Base-by-base conservation (phyloP, 2,888 invertebrate species). In the Zaprionus obscuricornis region DNA sequence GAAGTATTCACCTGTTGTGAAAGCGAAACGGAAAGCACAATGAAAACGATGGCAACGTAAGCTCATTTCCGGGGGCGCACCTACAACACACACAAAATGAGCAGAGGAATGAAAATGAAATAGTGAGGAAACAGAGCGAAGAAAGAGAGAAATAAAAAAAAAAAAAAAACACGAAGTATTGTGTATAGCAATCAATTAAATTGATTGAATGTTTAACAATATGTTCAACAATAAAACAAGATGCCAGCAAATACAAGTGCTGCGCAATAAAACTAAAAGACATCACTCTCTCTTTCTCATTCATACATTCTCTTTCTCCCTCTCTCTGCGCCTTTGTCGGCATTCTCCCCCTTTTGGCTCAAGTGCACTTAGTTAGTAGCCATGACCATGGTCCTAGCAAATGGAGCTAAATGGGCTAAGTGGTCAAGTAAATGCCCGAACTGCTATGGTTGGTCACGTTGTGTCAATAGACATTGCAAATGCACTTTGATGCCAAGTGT, bases 181-280 rank as follows among this genome's bases (percentile, higher is more conserved):
- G n/a, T 40, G 33, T 57, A 13, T 33, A 31, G 46, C 64, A 77
- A 81, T 78, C 77, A 78, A 78, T 77, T 77, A 70, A 81, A 81
- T 81, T 76, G 77, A 81, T 84, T 76, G 66, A 66, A 81, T 73
- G 77, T 24, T 67, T 52, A 74, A 70, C 83, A 64, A 73, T 78
- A 59, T 69, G 65, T 58, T 34, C 37, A 33, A 39, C 52, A 64
- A 72, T 66, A 49, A 78, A 65, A 59, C 52, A 72, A 74, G 66
- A 47, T 45, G 42, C 10, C 49, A 40, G 45, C 29, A 10, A 54
- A 39, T 10, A 40, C 42, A 1, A 42, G 8, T 24, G 13, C 14
- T 10, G 13, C 36, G 54, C 63, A 64, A 55, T 43, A 22, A 33
- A 46, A 49, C 31, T 11, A 40, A 36, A 51, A 36, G 49, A 37